Percentiles rank a stretch among this genome's conserved stretches.
phyloP scores from a whole-genome alignment of 2,888 invertebrate genomes.

The Penaeus monodon region DNA sequence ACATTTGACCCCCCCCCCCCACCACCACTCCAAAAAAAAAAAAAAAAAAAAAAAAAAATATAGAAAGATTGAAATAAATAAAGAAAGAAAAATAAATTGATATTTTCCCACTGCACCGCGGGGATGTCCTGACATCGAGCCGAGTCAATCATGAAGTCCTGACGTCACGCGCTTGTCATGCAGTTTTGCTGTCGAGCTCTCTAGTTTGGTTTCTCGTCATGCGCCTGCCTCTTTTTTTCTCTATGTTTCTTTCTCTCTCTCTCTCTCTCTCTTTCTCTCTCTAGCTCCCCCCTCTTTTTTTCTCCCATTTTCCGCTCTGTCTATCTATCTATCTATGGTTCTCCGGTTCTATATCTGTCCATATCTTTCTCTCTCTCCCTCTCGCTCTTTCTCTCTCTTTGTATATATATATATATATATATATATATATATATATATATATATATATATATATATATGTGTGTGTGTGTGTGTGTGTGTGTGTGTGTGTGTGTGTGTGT shows the following conservation, averaged over 20 bases:
- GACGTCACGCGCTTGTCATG: no score
- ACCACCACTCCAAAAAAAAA: no score
- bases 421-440: constrained; percentile 8
- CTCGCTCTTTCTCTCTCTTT: background rate
- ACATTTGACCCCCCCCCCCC: no score
- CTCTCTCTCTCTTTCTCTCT: background rate
- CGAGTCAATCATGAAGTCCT: no score
- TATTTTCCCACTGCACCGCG: no score
- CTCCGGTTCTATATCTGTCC: background rate
- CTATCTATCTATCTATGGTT: background rate
- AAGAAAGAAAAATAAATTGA: no score
- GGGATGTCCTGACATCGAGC: no score
- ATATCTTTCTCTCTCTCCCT: background rate
- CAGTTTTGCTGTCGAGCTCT: background rate
- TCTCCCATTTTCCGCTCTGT: background rate
- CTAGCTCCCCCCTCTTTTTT: background rate
- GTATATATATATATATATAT: constrained; percentile 7
- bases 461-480: background rate
- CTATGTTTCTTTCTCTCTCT: background rate
- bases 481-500: no score
- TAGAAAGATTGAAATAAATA: no score
- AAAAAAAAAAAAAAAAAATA: no score
- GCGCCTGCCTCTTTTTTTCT: background rate
- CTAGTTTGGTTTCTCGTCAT: background rate
- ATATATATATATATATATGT: background rate